Evolutionary conservation across 2,113 vertebrate genomes (phyloP), one percentile per base, ranked within the genome.

Genomic region (Muscicapa adusta): DNA sequence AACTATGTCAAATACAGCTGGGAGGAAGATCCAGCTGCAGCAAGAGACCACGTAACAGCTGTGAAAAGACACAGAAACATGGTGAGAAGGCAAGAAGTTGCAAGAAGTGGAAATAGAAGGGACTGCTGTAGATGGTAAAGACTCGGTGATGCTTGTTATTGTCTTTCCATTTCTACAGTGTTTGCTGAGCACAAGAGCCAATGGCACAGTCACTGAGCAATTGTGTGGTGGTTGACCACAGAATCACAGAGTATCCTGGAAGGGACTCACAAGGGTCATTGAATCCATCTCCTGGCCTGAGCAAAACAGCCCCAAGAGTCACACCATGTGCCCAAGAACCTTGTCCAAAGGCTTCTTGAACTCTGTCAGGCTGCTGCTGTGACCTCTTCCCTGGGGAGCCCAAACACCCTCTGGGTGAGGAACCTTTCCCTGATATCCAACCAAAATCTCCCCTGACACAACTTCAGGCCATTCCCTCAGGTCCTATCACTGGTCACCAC

Each of bases 381-480:
- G 36, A 40, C 12, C 7, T 8, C n/a, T 53, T 25, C 12, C 22
- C 38, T 18, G 23, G 28, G 5, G 15, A 34, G 12, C 15, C 26
- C 50, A 51, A 51, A 17, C 50, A 51, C 16, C 6, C 15, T 51
- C 26, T 51, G 15, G 25, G 3, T 22, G 24, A 67, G 24, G 10
- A 47, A 38, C 4, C 2, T 74, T 67, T 60, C 18, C 6, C 24
- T 67, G 2, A n/a, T 10, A 47, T 12, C 11, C 25, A 53, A 2
- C 8, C 0, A 0, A 67, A 47, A 53, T 7, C 24, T 81, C 7
- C 24, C 15, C n/a, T 45, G 13, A 18, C 28, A 40, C 24, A 74
- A 0, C n/a, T 9, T 67, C 45, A 67, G 28, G 13, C 24, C 16
- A 18, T 67, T 74, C 23, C 19, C 11, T 47, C 0, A 0, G 14